Evolutionary conservation across 2,888 invertebrate species (phyloP), one percentile per base, ranked within the genome.

Genomic region (Poecilobothrus nobilitatus): DNA sequence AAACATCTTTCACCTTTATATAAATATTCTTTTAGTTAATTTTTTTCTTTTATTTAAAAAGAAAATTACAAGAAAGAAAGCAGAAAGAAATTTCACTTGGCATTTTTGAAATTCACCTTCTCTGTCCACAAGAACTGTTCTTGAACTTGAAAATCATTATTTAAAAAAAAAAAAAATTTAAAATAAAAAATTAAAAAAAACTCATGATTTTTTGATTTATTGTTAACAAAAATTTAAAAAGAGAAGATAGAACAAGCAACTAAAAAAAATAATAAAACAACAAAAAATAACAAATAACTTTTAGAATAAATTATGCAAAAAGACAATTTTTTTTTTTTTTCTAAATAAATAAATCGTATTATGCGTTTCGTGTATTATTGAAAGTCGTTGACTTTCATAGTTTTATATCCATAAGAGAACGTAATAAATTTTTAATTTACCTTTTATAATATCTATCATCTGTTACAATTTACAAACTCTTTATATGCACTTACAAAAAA

Each of bases 261-360:
- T 27, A 41, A 41, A 41, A 15, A 18, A 53, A 53, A 18, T 15
- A 18, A 41, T 41, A 41, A 53, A 53, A 18, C 1, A 53, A 53
- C 53, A 18, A 53, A 18, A 53, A 53, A 15, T 53, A 53, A 53
- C 2, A n/a, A 4, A 53, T 53, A 12, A 18, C 15, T 53, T 53
- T 53, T 53, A 12, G 53, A 53, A 53, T 53, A 53, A 53, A 53
- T 53, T 53, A 53, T 53, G 53, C 53, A 53, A 53, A 53, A 53
- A 18, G 18, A 53, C 37, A 37, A 41, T 53, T 53, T 53, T 37
- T 37, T 37, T 37, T 12, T 12, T 37, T 53, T n/a, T 53, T 53
- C 18, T 53, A 53, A 53, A 53, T 18, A 53, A 53, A 37, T 18
- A 53, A 53, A 18, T 53, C 18, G 15, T 15, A 53, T 6, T 18